These are phyloP conservation scores for Orbicella faveolata DNA, from an alignment of 64 coral and sea anemone species.

Conservation along the genomic window DNA sequence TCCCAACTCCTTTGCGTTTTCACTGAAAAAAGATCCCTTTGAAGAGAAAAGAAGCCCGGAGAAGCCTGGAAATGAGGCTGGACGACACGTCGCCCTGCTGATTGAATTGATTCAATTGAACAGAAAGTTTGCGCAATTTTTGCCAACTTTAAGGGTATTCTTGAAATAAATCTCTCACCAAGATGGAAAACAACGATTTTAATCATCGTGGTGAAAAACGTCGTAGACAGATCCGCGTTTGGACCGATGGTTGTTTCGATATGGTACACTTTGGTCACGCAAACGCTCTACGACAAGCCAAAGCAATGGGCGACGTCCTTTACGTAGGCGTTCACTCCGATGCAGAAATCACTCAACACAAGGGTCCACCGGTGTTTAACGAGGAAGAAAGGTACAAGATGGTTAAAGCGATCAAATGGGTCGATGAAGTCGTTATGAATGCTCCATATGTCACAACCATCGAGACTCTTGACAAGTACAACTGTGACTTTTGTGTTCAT, in stretches of 20 bases:
- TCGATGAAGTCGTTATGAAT: conserved; percentile 89
- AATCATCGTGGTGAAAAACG: conserved; percentile 35
- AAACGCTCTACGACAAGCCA: conserved; percentile 93
- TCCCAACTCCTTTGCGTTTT: too few relatives aligned
- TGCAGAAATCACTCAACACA: conserved; percentile 88
- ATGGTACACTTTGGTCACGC: conserved; percentile 99
- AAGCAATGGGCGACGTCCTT: conserved; percentile 93
- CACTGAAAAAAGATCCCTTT: too few relatives aligned
- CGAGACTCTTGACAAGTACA: conserved; percentile 81
- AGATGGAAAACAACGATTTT: conserved; percentile 12
- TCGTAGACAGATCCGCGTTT: conserved; percentile 83
- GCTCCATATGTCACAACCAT: conserved; percentile 93
- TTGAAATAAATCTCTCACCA: background rate
- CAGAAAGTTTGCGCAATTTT: background rate
- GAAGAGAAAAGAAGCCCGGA: background rate
- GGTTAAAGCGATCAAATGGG: conserved; percentile 98
- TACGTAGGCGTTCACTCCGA: conserved; percentile 92
- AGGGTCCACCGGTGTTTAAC: conserved; percentile 94
- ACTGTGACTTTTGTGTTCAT: conserved; percentile 95
- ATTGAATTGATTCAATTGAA: background rate
- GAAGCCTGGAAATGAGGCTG: background rate
- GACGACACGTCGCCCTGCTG: background rate
- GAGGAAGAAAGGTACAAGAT: conserved; percentile 97
- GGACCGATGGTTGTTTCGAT: conserved; percentile 99
- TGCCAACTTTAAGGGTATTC: background rate